Conservation (phyloP, 2,888 invertebrate genomes). For the Drosophila formosana region DNA sequence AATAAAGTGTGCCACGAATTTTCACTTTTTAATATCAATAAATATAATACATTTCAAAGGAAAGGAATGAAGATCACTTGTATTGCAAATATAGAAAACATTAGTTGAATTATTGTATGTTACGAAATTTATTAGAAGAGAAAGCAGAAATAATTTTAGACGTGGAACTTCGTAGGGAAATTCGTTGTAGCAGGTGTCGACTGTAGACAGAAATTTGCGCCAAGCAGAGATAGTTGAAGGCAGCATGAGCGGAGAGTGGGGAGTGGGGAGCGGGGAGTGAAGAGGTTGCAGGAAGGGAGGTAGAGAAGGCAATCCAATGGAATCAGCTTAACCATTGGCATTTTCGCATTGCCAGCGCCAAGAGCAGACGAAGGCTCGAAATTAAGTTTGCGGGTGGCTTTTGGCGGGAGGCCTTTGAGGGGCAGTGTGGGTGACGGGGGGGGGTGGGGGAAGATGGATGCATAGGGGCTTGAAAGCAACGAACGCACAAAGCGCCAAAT, state of each 20-base stretch:
- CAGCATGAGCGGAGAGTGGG: neutral
- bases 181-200: too few relatives aligned
- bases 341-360: constrained; percentile 12
- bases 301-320: constrained; percentile 3
- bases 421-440: too few relatives aligned
- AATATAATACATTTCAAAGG: too few relatives aligned
- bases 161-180: too few relatives aligned
- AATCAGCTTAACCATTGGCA: constrained; percentile 27
- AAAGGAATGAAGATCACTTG: too few relatives aligned
- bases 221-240: neutral
- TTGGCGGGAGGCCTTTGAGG: neutral
- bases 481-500: constrained; percentile 33
- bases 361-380: constrained; percentile 10
- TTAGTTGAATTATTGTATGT: too few relatives aligned
- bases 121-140: too few relatives aligned
- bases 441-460: neutral
- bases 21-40: too few relatives aligned
- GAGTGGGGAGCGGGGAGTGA: neutral
- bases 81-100: too few relatives aligned
- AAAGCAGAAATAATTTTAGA: too few relatives aligned
- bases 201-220: neutral
- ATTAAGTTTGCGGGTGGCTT: constrained; percentile 15
- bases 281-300: neutral
- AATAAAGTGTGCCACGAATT: too few relatives aligned
- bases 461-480: constrained; percentile 3